Percentiles rank a stretch among this genome's conserved stretches.
Conservation (phyloP, 2,113 vertebrate species). For the Actinemys pallida region DNA sequence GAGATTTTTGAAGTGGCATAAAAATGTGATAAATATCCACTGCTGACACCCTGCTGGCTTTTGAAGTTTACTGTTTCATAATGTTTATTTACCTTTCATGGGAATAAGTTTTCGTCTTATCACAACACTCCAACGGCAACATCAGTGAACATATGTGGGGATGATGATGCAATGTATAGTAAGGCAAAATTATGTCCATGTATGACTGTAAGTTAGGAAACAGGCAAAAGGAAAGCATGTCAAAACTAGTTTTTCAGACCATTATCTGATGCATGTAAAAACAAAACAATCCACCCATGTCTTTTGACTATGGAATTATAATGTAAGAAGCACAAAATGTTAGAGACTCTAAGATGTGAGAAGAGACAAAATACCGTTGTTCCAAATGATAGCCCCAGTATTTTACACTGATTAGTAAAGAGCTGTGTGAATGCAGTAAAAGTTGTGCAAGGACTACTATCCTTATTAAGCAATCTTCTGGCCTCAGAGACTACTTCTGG, state of each 20-base stretch:
- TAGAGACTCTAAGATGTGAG: not conserved
- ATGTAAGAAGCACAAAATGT: fast-evolving
- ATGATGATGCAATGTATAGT: fast-evolving
- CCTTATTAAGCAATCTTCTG: not conserved
- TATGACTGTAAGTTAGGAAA: not conserved
- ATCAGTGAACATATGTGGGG: not conserved
- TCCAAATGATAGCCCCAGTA: not conserved
- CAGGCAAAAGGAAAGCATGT: not conserved
- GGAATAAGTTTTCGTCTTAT: not conserved
- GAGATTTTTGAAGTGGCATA: not conserved
- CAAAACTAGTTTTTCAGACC: not conserved
- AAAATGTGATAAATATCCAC: not conserved
- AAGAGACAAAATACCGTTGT: not conserved
- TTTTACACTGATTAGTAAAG: not conserved
- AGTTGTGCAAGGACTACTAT: not conserved
- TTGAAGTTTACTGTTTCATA: not conserved
- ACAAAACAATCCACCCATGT: not conserved
- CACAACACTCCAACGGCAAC: not conserved
- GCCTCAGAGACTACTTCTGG: not conserved
- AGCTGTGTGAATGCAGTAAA: not conserved
- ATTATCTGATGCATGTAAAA: not conserved
- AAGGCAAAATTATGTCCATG: not conserved
- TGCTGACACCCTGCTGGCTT: not conserved
- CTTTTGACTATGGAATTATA: not conserved
- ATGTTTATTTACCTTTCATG: not conserved